phyloP scores from a whole-genome alignment of 2,113 vertebrate species.

The Aplodontia rufa region DNA sequence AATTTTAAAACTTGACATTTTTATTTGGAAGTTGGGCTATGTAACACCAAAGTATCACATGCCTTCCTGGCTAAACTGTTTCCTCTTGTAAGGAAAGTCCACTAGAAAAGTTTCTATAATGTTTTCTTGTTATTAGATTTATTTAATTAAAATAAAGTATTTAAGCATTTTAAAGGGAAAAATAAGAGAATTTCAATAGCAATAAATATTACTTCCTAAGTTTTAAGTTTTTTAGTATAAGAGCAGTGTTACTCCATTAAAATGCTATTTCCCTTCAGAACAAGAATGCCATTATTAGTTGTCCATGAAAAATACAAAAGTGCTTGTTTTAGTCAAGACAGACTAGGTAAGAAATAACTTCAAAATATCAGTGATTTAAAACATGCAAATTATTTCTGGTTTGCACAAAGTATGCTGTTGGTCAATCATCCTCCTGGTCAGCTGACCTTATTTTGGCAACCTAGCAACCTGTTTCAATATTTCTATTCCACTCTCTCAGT shows the following conservation, averaged over 20 bases:
- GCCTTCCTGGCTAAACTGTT: conserved; percentile 36
- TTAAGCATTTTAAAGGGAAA: conserved; percentile 17
- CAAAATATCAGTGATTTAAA: conserved; percentile 16
- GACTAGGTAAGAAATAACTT: conserved; percentile 26
- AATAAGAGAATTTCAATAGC: background rate
- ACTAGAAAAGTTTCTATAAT: background rate
- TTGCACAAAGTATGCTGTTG: background rate
- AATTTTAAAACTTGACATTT: conserved; percentile 7
- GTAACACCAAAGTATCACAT: background rate
- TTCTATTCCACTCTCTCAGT: background rate
- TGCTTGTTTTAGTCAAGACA: conserved; percentile 12
- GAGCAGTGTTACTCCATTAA: conserved; percentile 30
- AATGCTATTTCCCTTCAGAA: conserved; percentile 41
- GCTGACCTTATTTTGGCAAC: background rate
- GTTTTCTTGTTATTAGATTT: background rate
- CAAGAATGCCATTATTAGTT: conserved; percentile 30
- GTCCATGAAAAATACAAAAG: conserved; percentile 48
- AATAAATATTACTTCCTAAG: conserved; percentile 41
- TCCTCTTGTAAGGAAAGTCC: background rate
- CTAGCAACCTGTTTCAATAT: background rate
- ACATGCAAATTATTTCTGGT: conserved; percentile 12
- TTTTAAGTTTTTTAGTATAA: conserved; percentile 44
- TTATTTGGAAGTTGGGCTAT: conserved; percentile 47
- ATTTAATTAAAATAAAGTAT: background rate
- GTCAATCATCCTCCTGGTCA: background rate